phyloP scores from a whole-genome alignment of 2,888 invertebrate species.

The Tetranychus truncatus region DNA sequence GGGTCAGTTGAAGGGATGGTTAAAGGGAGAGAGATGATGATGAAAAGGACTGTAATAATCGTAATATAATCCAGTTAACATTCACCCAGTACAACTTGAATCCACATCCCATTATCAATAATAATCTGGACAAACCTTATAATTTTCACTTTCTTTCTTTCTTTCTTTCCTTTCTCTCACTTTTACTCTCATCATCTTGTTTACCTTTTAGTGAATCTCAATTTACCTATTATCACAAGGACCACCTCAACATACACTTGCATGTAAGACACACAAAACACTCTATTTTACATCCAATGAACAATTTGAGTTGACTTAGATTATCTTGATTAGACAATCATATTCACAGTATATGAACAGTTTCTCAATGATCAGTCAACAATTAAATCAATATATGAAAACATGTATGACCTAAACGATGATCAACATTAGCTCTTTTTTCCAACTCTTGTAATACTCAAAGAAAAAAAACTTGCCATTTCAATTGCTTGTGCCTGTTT shows the following conservation, averaged over 20 bases:
- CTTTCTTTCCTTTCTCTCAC: not conserved
- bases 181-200: not conserved
- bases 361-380: too few species aligned
- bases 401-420: too few species aligned
- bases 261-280: not conserved
- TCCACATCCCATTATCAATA: not conserved
- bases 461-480: too few species aligned
- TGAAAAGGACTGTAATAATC: not conserved
- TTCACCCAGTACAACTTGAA: not conserved
- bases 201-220: not conserved
- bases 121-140: not conserved
- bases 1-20: not conserved
- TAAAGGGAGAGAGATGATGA: slow-evolving; percentile 3
- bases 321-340: too few species aligned
- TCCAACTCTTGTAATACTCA: too few species aligned
- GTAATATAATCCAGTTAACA: not conserved
- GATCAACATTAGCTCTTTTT: too few species aligned
- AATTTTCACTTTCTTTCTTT: not conserved
- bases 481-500: too few species aligned
- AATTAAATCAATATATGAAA: too few species aligned
- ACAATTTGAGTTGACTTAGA: not conserved
- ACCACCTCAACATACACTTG: not conserved
- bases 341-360: too few species aligned
- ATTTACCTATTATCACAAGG: not conserved
- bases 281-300: not conserved